phyloP scores from a whole-genome alignment of 2,888 invertebrate species.

The Rotaria sp. region DNA sequence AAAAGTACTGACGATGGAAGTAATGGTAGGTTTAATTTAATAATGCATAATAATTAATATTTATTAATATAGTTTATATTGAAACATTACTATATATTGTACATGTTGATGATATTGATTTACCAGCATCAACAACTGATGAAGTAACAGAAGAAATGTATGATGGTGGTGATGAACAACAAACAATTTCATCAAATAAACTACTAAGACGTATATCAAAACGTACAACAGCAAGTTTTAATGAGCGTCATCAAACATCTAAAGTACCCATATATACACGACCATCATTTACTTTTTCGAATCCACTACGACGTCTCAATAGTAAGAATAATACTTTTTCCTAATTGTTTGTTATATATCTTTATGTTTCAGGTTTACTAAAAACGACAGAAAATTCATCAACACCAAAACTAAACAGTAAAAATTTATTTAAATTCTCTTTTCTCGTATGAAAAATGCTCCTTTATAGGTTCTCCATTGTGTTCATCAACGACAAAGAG shows the following conservation, averaged over 20 bases:
- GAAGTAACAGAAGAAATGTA: neutral
- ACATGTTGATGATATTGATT: constrained; percentile 27
- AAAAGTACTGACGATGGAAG: neutral
- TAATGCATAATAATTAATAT: neutral
- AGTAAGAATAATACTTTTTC: neutral
- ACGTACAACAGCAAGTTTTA: constrained; percentile 23
- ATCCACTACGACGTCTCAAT: constrained; percentile 7
- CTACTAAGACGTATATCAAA: neutral
- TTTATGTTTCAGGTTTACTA: neutral
- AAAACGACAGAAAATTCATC: neutral
- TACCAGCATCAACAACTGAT: neutral
- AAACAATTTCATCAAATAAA: neutral
- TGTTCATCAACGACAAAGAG: neutral
- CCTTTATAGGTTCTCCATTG: neutral
- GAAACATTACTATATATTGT: constrained; percentile 29
- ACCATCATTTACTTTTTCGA: neutral
- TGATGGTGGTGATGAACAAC: neutral
- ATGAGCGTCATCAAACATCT: neutral
- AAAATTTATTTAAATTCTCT: too few relatives aligned
- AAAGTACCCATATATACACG: neutral
- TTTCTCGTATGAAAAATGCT: neutral
- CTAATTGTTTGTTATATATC: neutral
- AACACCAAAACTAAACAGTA: neutral
- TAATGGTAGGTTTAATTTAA: neutral
- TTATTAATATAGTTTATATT: constrained; percentile 7